phyloP scores from a whole-genome alignment of 2,797 vertebrate species.

The Benthosema pterotum region DNA sequence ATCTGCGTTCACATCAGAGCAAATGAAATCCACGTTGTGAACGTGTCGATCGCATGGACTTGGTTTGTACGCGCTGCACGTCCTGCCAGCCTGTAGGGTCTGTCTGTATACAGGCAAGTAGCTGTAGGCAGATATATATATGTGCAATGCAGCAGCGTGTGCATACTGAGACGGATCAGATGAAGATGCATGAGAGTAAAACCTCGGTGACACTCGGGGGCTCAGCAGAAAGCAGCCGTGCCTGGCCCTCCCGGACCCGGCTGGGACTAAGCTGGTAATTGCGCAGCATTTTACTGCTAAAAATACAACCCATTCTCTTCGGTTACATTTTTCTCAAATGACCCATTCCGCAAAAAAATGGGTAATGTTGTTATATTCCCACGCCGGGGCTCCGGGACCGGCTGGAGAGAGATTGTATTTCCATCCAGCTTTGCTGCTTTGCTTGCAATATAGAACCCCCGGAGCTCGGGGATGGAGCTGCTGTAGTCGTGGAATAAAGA shows the following conservation, averaged over 20 bases:
- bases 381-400: not conserved
- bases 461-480: not conserved
- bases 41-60: not conserved
- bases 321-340: constrained; percentile 14
- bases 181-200: constrained; percentile 16
- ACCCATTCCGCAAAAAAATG: constrained; percentile 18
- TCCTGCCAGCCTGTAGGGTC: too few relatives aligned
- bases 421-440: not conserved
- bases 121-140: not conserved
- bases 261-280: constrained; percentile 12
- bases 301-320: constrained; percentile 7
- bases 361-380: constrained; percentile 9
- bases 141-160: too few relatives aligned
- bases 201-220: not conserved
- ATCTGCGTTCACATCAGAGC: constrained; percentile 19
- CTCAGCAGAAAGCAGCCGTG: not conserved
- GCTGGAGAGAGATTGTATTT: not conserved
- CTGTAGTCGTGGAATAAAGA: not conserved
- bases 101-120: too few relatives aligned
- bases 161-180: not conserved
- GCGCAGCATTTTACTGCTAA: constrained; percentile 18
- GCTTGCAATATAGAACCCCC: not conserved
- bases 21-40: not conserved
- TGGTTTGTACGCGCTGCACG: too few relatives aligned
- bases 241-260: not conserved